Evolutionary conservation across 2,113 vertebrate genomes (phyloP).

Genomic region (Paraplagusia blochii): DNA sequence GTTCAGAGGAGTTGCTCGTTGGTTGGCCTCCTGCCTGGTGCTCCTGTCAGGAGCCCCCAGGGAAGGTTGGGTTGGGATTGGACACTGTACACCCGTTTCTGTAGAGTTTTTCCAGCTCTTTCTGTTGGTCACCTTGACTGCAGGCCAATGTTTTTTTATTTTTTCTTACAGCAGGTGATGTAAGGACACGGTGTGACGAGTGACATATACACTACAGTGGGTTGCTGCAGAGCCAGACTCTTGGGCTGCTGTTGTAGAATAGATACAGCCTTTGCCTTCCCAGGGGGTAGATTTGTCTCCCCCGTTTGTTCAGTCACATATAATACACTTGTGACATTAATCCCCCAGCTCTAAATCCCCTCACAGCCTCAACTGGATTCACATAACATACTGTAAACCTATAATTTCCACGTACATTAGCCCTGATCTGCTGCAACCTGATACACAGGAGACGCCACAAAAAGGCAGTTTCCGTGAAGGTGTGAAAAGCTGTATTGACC

Average conservation of each 20-base stretch:
- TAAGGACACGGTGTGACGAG: conserved; percentile 51
- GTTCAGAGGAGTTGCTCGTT: conserved; percentile 32
- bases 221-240: conserved; percentile 45
- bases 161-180: conserved; percentile 60
- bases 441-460: no score
- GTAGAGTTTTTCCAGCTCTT: conserved; percentile 57
- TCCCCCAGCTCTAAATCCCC: no score
- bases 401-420: no score
- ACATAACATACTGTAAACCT: no score
- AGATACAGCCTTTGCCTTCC: no score
- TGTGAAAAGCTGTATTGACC: no score
- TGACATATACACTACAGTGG: conserved; percentile 55
- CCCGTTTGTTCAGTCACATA: no score
- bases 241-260: conserved; percentile 22
- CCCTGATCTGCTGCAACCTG: no score
- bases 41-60: conserved; percentile 38
- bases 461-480: no score
- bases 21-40: conserved; percentile 33
- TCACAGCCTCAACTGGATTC: no score
- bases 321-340: no score
- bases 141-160: conserved; percentile 18
- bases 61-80: conserved; percentile 51
- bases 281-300: no score
- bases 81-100: conserved; percentile 56
- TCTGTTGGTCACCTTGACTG: conserved; percentile 43